A percentile compares a stretch with the other conserved stretches of the same genome.
Evolutionary conservation across 2,797 vertebrate species (phyloP).

Genomic region (Trematomus bernacchii): DNA sequence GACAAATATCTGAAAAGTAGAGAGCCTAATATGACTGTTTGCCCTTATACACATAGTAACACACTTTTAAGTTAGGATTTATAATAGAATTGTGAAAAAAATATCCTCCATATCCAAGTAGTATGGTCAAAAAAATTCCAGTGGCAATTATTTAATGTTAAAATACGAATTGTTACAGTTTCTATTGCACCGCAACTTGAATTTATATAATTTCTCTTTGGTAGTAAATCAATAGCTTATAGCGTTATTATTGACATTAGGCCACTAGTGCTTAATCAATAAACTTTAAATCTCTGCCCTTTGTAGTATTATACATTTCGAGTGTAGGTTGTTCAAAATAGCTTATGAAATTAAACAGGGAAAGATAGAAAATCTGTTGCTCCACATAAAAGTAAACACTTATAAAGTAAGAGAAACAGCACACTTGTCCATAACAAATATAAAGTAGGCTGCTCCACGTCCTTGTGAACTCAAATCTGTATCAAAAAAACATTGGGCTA

Average conservation of each 20-base stretch:
- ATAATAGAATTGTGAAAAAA: neutral
- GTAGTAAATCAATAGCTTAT: constrained; percentile 50
- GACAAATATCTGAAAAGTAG: constrained; percentile 9
- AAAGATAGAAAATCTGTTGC: constrained; percentile 4
- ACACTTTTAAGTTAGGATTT: neutral
- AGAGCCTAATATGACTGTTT: neutral
- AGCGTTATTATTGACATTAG: constrained; percentile 50
- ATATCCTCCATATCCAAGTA: neutral
- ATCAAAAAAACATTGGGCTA: constrained; percentile 55
- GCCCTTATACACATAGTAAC: neutral
- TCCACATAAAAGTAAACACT: constrained; percentile 18
- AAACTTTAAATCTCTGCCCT: constrained; percentile 19
- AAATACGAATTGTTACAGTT: neutral
- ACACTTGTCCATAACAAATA: constrained; percentile 26
- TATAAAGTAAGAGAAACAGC: constrained; percentile 25
- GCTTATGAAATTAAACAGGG: constrained; percentile 43
- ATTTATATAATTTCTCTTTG: constrained; percentile 52
- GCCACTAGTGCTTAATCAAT: constrained; percentile 9
- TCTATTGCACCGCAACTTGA: constrained; percentile 14
- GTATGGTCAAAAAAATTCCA: neutral
- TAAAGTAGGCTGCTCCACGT: constrained; percentile 28
- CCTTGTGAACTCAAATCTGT: constrained; percentile 32
- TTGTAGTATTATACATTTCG: constrained; percentile 20
- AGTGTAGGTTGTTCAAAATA: constrained; percentile 37
- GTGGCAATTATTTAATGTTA: neutral